Evolutionary conservation across 1,140 invertebrate genomes (phyloP).

Genomic region (Maniola jurtina): DNA sequence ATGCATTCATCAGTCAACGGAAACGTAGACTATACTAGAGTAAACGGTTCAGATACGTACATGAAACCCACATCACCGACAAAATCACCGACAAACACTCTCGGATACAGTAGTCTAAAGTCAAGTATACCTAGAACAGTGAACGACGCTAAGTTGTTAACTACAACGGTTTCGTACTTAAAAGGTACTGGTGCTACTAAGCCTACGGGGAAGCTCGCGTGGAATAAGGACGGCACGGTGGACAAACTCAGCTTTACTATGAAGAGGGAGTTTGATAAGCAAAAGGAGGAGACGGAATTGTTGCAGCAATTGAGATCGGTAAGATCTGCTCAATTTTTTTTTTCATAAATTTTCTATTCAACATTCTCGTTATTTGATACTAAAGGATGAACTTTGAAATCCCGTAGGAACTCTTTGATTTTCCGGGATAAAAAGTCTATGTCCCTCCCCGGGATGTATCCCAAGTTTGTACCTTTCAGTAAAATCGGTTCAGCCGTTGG

Average conservation of each 20-base stretch:
- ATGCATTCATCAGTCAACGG: constrained; percentile 62
- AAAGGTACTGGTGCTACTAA: constrained; percentile 77
- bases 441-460: too few relatives aligned
- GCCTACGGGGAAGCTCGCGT: constrained; percentile 80
- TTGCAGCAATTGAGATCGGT: constrained; percentile 91
- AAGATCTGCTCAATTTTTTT: constrained; percentile 37
- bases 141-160: constrained; percentile 75
- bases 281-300: constrained; percentile 92
- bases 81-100: constrained; percentile 79
- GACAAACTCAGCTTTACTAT: constrained; percentile 95
- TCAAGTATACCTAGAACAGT: constrained; percentile 64
- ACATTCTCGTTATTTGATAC: too few relatives aligned
- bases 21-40: constrained; percentile 57
- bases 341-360: background rate
- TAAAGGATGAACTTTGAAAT: too few relatives aligned
- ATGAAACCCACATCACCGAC: constrained; percentile 86
- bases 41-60: constrained; percentile 80
- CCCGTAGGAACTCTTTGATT: too few relatives aligned
- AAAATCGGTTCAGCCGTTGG: too few relatives aligned
- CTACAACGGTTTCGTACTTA: constrained; percentile 79
- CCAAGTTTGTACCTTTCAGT: too few relatives aligned
- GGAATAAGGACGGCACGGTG: constrained; percentile 84
- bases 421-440: too few relatives aligned
- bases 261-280: constrained; percentile 93
- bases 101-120: constrained; percentile 78